These are phyloP conservation scores for Pristionchus japonicus DNA, from an alignment of 2,888 invertebrate species.

Conservation along the genomic window DNA sequence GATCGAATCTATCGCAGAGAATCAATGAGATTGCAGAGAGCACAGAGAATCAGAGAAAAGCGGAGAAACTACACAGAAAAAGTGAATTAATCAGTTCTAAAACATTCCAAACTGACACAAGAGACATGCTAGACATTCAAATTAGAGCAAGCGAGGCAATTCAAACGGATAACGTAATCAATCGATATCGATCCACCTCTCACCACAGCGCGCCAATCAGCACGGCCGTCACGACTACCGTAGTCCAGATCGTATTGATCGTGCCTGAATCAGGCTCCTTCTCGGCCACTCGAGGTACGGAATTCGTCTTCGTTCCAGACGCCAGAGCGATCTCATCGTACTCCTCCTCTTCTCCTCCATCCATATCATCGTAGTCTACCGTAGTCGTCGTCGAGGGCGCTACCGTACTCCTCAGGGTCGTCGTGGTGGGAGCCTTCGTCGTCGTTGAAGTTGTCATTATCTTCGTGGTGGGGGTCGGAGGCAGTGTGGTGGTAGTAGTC, in stretches of 20 bases:
- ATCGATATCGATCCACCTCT: neutral
- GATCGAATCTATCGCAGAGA: conserved; percentile 34
- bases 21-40: conserved; percentile 20
- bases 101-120: conserved; percentile 24
- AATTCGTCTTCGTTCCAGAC: neutral
- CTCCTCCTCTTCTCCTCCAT: conserved; percentile 16
- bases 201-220: conserved; percentile 26
- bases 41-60: conserved; percentile 17
- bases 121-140: conserved; percentile 17
- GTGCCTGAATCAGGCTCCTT: conserved; percentile 34
- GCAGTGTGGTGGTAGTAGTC: conserved; percentile 13
- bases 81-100: neutral
- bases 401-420: conserved; percentile 20
- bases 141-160: neutral
- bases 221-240: conserved; percentile 1
- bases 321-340: neutral
- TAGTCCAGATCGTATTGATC: conserved; percentile 21
- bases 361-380: conserved; percentile 33
- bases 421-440: neutral
- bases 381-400: conserved; percentile 36
- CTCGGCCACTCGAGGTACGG: conserved; percentile 15
- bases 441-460: neutral
- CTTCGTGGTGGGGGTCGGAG: neutral
- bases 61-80: neutral
- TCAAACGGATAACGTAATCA: neutral